Conservation (phyloP, 2,113 vertebrate species). For the Felis catus region DNA sequence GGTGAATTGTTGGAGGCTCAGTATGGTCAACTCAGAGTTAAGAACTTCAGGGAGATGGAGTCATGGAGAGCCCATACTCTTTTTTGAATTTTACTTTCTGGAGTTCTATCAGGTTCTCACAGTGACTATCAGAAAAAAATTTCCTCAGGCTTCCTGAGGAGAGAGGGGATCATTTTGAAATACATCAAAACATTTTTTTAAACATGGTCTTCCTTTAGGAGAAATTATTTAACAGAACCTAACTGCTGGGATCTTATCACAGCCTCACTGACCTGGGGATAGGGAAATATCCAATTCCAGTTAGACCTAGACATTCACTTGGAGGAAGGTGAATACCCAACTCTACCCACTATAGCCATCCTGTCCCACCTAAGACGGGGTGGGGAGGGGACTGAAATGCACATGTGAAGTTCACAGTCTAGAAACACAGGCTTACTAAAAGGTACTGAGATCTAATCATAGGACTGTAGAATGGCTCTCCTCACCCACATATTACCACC, state of each 20-base stretch:
- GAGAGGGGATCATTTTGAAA: background rate
- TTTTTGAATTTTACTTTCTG: background rate
- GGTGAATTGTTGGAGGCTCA: background rate
- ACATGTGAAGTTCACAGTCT: background rate
- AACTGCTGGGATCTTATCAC: background rate
- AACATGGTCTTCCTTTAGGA: background rate
- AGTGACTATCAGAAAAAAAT: background rate
- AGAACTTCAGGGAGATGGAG: background rate
- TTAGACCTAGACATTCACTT: background rate
- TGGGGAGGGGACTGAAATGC: background rate
- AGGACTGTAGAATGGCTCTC: background rate
- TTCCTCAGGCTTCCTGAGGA: background rate
- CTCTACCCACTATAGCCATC: background rate
- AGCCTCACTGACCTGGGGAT: background rate
- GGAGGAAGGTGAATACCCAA: background rate
- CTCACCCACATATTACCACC: background rate
- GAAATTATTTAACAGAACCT: background rate
- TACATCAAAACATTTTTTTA: background rate
- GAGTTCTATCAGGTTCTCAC: background rate
- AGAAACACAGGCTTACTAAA: background rate
- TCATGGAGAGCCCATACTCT: background rate
- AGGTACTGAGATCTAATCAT: background rate
- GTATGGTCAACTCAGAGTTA: background rate
- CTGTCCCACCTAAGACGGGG: background rate
- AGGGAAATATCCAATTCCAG: background rate